Evolutionary conservation across 2,888 invertebrate genomes (phyloP).

Genomic region (Nycteola revayana): DNA sequence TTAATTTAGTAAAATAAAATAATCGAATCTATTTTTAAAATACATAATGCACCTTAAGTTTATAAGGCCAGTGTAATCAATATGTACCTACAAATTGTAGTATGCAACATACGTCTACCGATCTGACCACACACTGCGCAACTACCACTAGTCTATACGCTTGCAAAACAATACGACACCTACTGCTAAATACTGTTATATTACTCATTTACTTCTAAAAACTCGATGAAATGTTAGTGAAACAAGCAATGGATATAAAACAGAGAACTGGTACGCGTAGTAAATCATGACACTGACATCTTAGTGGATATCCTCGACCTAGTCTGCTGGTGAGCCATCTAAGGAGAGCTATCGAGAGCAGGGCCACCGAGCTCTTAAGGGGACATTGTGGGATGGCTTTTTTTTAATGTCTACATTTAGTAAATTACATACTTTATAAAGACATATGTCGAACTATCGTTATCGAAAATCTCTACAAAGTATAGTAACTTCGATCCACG

Average conservation of each 20-base stretch:
- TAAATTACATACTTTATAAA: no score
- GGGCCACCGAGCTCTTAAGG: constrained; percentile 74
- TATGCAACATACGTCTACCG: constrained; percentile 60
- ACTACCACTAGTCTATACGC: constrained; percentile 33
- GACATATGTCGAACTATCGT: no score
- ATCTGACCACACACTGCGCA: constrained; percentile 60
- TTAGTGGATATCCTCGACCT: constrained; percentile 79
- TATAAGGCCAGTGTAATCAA: no score
- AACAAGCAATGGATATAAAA: constrained; percentile 47
- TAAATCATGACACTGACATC: constrained; percentile 72
- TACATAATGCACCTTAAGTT: no score
- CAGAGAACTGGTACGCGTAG: constrained; percentile 37
- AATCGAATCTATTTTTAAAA: no score
- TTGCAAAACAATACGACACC: constrained; percentile 11
- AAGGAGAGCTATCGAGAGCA: constrained; percentile 80
- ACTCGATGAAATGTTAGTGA: constrained; percentile 18
- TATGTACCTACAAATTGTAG: constrained; percentile 36
- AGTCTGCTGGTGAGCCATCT: constrained; percentile 78
- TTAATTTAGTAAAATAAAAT: no score
- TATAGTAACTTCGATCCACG: no score
- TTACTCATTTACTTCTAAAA: constrained; percentile 14
- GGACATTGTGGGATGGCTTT: constrained; percentile 59
- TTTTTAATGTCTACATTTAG: constrained; percentile 32
- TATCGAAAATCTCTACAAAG: no score
- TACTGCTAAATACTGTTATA: constrained; percentile 11